These are phyloP conservation scores for Thecocarcelia acutangulata DNA, from an alignment of 2,888 invertebrate species.

Conservation along the genomic window DNA sequence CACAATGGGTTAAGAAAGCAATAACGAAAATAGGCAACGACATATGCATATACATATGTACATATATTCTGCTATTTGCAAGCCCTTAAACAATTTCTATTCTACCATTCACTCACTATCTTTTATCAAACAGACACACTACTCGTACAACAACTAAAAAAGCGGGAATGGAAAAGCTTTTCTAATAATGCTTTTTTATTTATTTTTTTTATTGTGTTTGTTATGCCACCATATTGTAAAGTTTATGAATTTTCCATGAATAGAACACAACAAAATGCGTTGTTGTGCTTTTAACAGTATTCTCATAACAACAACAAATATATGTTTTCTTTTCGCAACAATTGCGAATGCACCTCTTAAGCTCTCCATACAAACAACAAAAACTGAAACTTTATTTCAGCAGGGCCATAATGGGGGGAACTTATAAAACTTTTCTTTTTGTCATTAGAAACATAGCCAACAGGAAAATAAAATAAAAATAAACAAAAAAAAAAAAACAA, in stretches of 20 bases:
- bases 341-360: constrained; percentile 43
- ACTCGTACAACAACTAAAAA: constrained; percentile 34
- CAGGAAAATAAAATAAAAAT: constrained; percentile 12
- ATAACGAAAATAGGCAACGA: background rate
- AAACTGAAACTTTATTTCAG: background rate
- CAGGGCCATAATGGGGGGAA: background rate
- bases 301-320: constrained; percentile 23
- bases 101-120: background rate
- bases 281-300: constrained; percentile 55
- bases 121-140: background rate
- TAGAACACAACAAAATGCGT: constrained; percentile 26
- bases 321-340: constrained; percentile 45
- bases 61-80: background rate
- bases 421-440: constrained; percentile 15
- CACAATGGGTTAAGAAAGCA: constrained; percentile 8
- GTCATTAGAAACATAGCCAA: constrained; percentile 29
- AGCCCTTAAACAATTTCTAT: background rate
- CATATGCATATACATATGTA: no score
- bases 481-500: background rate
- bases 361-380: constrained; percentile 35
- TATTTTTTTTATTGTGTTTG: constrained; percentile 16
- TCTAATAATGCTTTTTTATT: background rate
- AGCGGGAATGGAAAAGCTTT: constrained; percentile 53
- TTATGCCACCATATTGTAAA: constrained; percentile 29
- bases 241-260: constrained; percentile 35